These are phyloP conservation scores for Paraescarpia echinospica DNA, from an alignment of 1,140 invertebrate species.

Conservation along the genomic window DNA sequence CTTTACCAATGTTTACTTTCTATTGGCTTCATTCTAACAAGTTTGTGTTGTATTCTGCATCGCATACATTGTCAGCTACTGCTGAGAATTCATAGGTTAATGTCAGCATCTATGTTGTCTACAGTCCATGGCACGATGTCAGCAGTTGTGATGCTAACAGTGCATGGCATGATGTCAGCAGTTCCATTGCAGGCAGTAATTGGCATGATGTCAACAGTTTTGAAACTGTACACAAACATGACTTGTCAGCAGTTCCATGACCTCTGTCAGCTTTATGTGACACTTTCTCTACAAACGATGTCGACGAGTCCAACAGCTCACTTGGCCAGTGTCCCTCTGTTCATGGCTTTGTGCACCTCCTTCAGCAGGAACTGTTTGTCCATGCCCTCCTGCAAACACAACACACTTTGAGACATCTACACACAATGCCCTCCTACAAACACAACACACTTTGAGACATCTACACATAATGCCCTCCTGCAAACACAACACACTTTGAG, in stretches of 20 bases:
- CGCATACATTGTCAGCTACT: no score
- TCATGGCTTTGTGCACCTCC: background rate
- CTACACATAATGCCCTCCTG: background rate
- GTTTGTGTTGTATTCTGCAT: no score
- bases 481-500: background rate
- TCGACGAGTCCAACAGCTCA: background rate
- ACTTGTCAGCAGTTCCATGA: background rate
- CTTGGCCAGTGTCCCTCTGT: background rate
- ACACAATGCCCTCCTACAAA: background rate
- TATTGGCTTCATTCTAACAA: no score
- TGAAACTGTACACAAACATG: background rate
- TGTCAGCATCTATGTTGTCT: background rate
- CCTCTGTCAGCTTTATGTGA: background rate
- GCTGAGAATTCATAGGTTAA: background rate
- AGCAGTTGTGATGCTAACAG: background rate
- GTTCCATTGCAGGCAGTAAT: background rate
- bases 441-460: background rate
- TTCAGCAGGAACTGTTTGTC: background rate
- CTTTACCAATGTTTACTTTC: no score
- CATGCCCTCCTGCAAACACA: background rate
- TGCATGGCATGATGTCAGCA: background rate
- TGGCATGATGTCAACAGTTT: no score
- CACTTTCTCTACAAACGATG: background rate
- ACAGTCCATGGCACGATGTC: background rate
- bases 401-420: background rate